Base-by-base conservation (phyloP, 1,140 invertebrate genomes). In the Sipha flava region DNA sequence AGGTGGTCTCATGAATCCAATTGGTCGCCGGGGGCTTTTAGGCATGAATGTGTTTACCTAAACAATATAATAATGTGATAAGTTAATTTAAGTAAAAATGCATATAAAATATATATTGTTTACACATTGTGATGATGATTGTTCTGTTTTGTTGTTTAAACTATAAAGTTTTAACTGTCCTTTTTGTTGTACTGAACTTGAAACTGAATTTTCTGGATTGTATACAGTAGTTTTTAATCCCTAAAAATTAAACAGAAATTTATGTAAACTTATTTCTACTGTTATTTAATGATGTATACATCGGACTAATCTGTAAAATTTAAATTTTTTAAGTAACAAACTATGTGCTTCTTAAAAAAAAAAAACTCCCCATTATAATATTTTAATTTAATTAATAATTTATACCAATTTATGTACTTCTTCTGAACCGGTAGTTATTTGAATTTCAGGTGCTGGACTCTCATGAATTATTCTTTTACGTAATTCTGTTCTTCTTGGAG, bases 1-100 rank as follows among this genome's bases (percentile, higher is more conserved):
- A 40, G 72, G 49, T 16, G 72, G 72, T 40, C 72, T 77, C 49
- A 77, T 77, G 57, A 57, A 77, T 40, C 72, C 72, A 37, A 37
- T 57, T 59, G 23, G 72, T 43, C 72, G 29, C 3, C 72, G 72
- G 57, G 72, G 72, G 21, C 72, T 77, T 77, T 54, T 54, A 26
- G 72, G 72, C 52, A 77, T 40, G 57, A 77, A 77, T 59, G 72
- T 26, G 7, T 77, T 77, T 6, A 77, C 21, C 72, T 77, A 40
- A 37, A 40, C 9, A 54, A 34, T 23, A 57, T 75, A 21, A 37
- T 54, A 34, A 52, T 14, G 0, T 34, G 54, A 47, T 29, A 34
- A n/a, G n/a, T n/a, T 31, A 64, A 37, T 4, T 64, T 64, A 49
- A n/a, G 2, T 31, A 34, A 6, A 37, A 37, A 12, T 37, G 5